Evolutionary conservation across 2,888 invertebrate genomes (phyloP), one percentile per base, ranked within the genome.

Genomic region (Phytoseiulus persimilis): DNA sequence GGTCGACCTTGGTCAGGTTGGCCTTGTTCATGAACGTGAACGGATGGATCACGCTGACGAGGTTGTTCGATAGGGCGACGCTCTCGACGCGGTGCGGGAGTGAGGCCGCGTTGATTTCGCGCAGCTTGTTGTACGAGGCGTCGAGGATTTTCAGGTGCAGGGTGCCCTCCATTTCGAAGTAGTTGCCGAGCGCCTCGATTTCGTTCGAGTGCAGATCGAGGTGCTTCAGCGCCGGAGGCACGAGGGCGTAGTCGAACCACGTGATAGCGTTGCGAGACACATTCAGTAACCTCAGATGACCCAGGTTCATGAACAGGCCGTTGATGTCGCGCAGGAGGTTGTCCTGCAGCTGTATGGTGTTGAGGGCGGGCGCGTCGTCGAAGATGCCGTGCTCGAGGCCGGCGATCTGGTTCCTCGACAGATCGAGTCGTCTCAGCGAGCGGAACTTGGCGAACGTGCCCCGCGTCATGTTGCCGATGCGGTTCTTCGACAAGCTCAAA

Each of bases 191-290:
- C 92, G 96, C 95, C 91, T 94, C 94, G 91, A 97, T 95, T 92
- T 95, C 95, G 93, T 98, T 97, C 92, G 96, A 96, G 92, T 97
- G 97, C 92, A 97, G 94, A 93, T 97, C 97, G 91, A 98, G 93
- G 96, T 96, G 96, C 92, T 96, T 96, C 91, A 97, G 94, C 91
- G 95, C 95, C 91, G 94, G 94, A 28, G 97, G 97, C 91, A 97
- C 95, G 91, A 96, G 94, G 39, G 95, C 94, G 93, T 96, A 97
- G 93, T 97, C 97, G 93, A 97, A 97, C 94, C 95, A 95, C 92
- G 95, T 95, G 92, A 97, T 94, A 93, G 95, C 95, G 94, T 97
- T 97, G 94, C 96, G 96, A 91, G 96, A 96, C 92, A 97, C 95
- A 93, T 97, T 97, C 90, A 97, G 93, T 96, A 96, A 97, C 92